Conservation (phyloP, 2,797 vertebrate species). For the Tinamus major region DNA sequence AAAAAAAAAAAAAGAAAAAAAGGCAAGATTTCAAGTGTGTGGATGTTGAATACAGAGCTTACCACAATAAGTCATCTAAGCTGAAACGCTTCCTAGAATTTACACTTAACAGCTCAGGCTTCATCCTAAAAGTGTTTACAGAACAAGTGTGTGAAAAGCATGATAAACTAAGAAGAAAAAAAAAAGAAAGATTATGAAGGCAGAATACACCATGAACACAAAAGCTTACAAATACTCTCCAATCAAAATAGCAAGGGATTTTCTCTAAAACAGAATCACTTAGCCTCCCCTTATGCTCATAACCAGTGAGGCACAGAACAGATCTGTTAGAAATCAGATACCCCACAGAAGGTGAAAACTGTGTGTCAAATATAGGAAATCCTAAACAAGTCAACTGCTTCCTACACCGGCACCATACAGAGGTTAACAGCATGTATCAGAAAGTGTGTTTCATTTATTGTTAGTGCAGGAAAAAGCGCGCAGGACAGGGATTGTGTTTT, state of each 20-base stretch:
- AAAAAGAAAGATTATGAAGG: background rate
- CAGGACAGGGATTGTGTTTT: background rate
- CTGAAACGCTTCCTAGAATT: background rate
- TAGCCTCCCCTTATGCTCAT: background rate
- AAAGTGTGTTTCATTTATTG: background rate
- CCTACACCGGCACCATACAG: background rate
- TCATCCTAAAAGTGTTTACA: background rate
- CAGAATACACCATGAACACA: background rate
- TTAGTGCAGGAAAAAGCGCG: background rate
- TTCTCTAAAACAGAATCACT: background rate
- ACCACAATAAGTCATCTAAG: background rate
- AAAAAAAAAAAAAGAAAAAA: background rate
- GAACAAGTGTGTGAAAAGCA: background rate
- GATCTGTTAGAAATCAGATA: background rate
- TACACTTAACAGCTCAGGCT: background rate
- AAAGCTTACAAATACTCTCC: background rate
- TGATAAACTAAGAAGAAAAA: background rate
- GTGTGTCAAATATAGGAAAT: background rate
- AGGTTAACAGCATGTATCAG: accelerated
- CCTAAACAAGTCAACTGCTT: background rate
- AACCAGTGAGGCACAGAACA: background rate
- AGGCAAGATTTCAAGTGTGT: background rate
- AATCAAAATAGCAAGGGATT: background rate
- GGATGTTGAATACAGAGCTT: background rate
- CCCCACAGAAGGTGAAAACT: accelerated